Conservation (phyloP, 1,140 invertebrate genomes). For the Triops cancriformis region DNA sequence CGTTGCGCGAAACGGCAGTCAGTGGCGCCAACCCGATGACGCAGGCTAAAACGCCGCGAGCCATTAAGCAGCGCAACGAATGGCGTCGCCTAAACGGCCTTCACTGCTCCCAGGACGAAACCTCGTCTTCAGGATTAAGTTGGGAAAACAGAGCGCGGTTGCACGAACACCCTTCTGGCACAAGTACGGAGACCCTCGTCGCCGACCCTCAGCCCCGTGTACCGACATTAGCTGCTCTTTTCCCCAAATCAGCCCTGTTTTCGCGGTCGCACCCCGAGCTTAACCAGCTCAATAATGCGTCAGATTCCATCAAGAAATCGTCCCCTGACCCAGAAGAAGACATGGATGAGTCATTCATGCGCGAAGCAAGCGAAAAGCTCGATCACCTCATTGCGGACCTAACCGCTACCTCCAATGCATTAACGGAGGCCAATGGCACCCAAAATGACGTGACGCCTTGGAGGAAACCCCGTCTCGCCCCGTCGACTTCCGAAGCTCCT, state of each 20-base stretch:
- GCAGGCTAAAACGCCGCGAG: slow-evolving; percentile 29
- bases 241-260: slow-evolving; percentile 30
- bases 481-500: background rate
- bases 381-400: slow-evolving; percentile 22
- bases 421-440: background rate
- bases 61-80: slow-evolving; percentile 28
- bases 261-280: slow-evolving; percentile 30
- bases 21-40: slow-evolving; percentile 29
- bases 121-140: slow-evolving; percentile 23
- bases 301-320: no score
- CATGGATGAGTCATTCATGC: slow-evolving; percentile 12
- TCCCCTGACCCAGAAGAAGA: background rate
- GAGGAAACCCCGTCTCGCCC: slow-evolving; percentile 2
- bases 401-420: background rate
- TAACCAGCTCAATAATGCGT: slow-evolving; percentile 20
- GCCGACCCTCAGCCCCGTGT: slow-evolving; percentile 22
- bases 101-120: slow-evolving; percentile 14
- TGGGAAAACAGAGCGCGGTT: slow-evolving; percentile 34
- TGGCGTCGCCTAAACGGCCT: background rate
- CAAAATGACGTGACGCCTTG: background rate
- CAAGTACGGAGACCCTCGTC: slow-evolving; percentile 32
- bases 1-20: slow-evolving; percentile 18
- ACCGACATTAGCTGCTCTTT: slow-evolving; percentile 28
- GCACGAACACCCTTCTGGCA: slow-evolving; percentile 26
- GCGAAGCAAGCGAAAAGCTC: slow-evolving; percentile 2